Base-by-base conservation (phyloP, 1,140 invertebrate genomes). In the Sitobion miscanthi region DNA sequence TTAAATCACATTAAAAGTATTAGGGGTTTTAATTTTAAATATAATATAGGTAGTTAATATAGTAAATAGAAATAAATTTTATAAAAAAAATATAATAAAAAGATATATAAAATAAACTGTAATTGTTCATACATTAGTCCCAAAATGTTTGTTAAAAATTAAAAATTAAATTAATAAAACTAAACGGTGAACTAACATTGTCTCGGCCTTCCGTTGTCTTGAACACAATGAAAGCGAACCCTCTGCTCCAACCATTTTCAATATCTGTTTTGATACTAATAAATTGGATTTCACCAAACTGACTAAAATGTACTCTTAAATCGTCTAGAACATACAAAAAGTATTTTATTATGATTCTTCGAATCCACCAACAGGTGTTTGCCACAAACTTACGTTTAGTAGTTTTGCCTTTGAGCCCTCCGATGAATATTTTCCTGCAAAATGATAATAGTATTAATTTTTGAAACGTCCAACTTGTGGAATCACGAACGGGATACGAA, bases 391-490 rank as follows among this genome's bases (percentile, higher is more conserved):
- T 96, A 99, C 98, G 99, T 96, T 99, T 98, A 95, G 98, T 98
- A 42, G 98, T 99, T 96, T 99, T 98, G 98, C 98, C 99, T 96
- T 98, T 99, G 94, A 99, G 96, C 94, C 98, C 98, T 95, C 99
- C 99, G 96, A 99, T 98, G 97, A 99, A 99, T 94, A 99, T 97
- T 97, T 99, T 99, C 96, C 98, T 99, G 97, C 94, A 97, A 98
- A 95, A 23, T 42, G 0, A 62, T 4, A 20, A 30, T 30, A 35
- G 14, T 17, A n/a, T 77, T 35, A 77, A n/a, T n/a, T 69, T 69
- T n/a, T 1, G 6, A n/a, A n/a, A 69, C 5, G 62, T 17, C 17
- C 0, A 21, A 14, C 20, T 23, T 23, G 5, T 1, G 1, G 17
- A 69, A 69, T 17, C 17, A 69, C 14, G 14, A 69, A n/a, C 14